Percentiles rank a stretch among this genome's conserved stretches.
These are phyloP conservation scores for Ariopsis seemanni DNA, from an alignment of 2,113 vertebrate genomes.

Conservation along the genomic window DNA sequence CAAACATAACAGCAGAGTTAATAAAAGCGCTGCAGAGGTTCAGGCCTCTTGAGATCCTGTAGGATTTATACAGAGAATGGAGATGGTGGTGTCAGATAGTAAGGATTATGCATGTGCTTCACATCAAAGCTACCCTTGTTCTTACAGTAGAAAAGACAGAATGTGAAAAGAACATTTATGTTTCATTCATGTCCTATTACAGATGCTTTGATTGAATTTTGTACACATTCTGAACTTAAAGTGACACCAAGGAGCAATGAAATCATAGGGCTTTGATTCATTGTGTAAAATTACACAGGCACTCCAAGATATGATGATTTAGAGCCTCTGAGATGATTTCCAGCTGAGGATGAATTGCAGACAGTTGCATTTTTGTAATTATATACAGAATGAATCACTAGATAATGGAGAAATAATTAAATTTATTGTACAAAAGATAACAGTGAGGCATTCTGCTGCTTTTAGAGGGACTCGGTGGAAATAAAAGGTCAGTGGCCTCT, in stretches of 20 bases:
- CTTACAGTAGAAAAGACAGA: slow-evolving; percentile 65
- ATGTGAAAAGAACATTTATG: slow-evolving; percentile 61
- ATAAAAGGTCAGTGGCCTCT: slow-evolving; percentile 29
- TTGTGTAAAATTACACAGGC: slow-evolving; percentile 34
- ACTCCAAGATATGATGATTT: slow-evolving; percentile 44
- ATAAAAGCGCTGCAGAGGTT: slow-evolving; percentile 38
- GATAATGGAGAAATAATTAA: slow-evolving; percentile 2
- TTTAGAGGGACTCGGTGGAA: background rate
- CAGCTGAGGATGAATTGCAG: slow-evolving; percentile 9
- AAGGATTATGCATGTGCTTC: slow-evolving; percentile 71
- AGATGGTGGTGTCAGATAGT: slow-evolving; percentile 68
- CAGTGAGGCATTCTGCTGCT: background rate
- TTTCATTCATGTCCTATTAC: slow-evolving; percentile 58
- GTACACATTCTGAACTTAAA: slow-evolving; percentile 50
- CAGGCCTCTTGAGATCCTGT: slow-evolving; percentile 29
- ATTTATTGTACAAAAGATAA: slow-evolving; percentile 14
- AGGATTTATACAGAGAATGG: slow-evolving; percentile 43
- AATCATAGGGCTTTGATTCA: slow-evolving; percentile 36
- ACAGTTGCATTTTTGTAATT: slow-evolving; percentile 26
- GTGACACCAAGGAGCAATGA: slow-evolving; percentile 25
- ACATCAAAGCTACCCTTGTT: slow-evolving; percentile 69
- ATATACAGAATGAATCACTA: slow-evolving; percentile 33
- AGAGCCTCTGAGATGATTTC: slow-evolving; percentile 8
- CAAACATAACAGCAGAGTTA: slow-evolving; percentile 29
- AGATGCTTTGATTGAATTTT: slow-evolving; percentile 53